Base-by-base conservation (phyloP, 2,797 vertebrate species). In the Microchirus variegatus region DNA sequence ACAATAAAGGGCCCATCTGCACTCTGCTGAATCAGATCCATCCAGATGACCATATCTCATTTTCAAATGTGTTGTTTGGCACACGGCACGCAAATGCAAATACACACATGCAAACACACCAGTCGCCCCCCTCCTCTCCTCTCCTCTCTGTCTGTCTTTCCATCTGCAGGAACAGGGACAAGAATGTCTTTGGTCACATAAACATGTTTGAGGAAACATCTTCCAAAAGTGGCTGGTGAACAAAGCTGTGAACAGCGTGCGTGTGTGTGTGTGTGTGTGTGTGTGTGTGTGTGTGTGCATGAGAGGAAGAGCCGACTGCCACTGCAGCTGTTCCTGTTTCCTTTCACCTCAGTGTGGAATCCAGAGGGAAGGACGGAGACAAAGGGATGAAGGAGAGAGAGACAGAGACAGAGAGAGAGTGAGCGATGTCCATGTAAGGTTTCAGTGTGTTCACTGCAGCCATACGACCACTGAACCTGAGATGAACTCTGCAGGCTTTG, bases 371-470 rank as follows among this genome's bases (percentile, higher is more conserved):
- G 70, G 81, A 87, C 77, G 77, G 63, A 74, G 83, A 81, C 55
- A 52, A 45, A 65, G 56, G 70, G 65, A 63, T 59, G 55, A 66
- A 62, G 41, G 53, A 46, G 35, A 1, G 41, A 48, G 61, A 35
- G 53, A 63, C 67, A 52, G 9, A 35, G 64, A 49, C 65, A 18
- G 22, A 61, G 56, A 62, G 66, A 54, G 70, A 59, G 58, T 59
- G 67, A 63, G 79, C 72, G 67, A 82, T 90, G 83, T 77, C 91
- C 93, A 88, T 93, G 87, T 93, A 91, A 91, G 91, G 90, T 80
- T 80, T 85, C 71, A 53, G 75, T 65, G 22, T 22, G 22, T 22
- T 22, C 64, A 61, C 67, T 77, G 62, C 67, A 54, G 77, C 68
- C 71, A 63, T 62, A 70, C 64, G 53, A 19, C 58, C 65, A 38